Percentiles rank a stretch among this genome's conserved stretches.
phyloP scores from a whole-genome alignment of 2,888 invertebrate species.

The Iphiclides podalirius region DNA sequence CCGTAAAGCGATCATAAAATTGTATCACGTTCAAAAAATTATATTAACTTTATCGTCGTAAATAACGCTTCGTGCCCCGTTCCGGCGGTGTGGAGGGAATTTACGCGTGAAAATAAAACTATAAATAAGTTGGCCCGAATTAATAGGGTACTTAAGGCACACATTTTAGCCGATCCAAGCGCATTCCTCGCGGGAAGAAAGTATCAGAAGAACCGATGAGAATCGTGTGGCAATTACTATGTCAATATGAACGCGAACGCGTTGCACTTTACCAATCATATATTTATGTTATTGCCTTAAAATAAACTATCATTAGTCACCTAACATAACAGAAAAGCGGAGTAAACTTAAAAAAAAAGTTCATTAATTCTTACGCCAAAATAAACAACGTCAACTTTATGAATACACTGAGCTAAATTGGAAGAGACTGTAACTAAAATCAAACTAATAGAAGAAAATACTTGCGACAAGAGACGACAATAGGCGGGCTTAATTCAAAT shows the following conservation, averaged over 20 bases:
- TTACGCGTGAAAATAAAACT: background rate
- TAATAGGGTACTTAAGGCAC: background rate
- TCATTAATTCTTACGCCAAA: too few relatives aligned
- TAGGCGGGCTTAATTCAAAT: background rate
- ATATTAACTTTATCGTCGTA: slow-evolving; percentile 15
- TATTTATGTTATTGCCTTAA: too few relatives aligned
- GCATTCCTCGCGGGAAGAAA: background rate
- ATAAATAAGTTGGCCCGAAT: background rate
- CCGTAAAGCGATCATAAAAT: slow-evolving; percentile 18
- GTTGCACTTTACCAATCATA: too few relatives aligned
- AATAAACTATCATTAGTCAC: too few relatives aligned
- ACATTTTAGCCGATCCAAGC: background rate
- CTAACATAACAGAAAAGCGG: too few relatives aligned
- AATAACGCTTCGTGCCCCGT: background rate
- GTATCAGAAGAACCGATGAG: too few relatives aligned
- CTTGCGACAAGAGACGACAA: background rate
- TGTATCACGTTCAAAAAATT: slow-evolving; percentile 11
- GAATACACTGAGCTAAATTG: too few relatives aligned
- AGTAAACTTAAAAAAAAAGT: too few relatives aligned
- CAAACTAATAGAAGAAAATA: too few relatives aligned
- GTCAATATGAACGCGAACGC: too few relatives aligned
- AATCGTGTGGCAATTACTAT: background rate
- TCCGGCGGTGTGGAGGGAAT: background rate
- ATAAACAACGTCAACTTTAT: too few relatives aligned
- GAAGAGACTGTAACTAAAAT: too few relatives aligned